Base-by-base conservation (phyloP, 2,888 invertebrate species). In the Tineola bisselliella region DNA sequence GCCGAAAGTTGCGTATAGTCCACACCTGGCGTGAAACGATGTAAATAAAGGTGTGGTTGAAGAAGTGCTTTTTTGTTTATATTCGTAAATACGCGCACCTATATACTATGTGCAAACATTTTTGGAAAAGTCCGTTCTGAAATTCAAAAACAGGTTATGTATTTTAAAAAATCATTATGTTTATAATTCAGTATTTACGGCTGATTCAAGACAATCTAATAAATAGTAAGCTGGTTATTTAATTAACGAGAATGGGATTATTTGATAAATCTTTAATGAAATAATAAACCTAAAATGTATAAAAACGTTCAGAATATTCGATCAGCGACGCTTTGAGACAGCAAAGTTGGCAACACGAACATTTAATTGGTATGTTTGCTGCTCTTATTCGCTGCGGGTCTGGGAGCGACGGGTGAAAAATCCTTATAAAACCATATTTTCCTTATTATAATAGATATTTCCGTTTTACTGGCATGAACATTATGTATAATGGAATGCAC, bases 401-500 rank as follows among this genome's bases (percentile, higher is more conserved):
- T 66, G 68, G 67, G 65, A 67, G 66, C 69, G 61, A 63, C 62
- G 61, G 63, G 64, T 63, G 63, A 70, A 69, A 70, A 70, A 73
- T 63, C 63, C 10, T 15, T 10, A 13, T 48, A 17, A 10, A 17
- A 17, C 15, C 3, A 48, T 48, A 48, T 17, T 48, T 48, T 17
- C 6, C 48, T 43, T n/a, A 13, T 43, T 6, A 43, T 25, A 43
- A 13, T 43, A 43, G 43, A 2, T 48, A 17, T 11, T 54, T 54
- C 2, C 1, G 8, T 3, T 17, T 25, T 13, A 30, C 30, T 58
- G 19, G 33, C 33, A 33, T 58, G 33, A 13, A 19, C 19, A 75
- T 69, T 74, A 84, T 84, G 84, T 87, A 88, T 75, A 76, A 91
- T 91, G 91, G 91, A 91, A 88, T 91, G 91, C 82, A 88, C 90